phyloP scores from a whole-genome alignment of 2,888 invertebrate genomes.

The Atethmia centrago region DNA sequence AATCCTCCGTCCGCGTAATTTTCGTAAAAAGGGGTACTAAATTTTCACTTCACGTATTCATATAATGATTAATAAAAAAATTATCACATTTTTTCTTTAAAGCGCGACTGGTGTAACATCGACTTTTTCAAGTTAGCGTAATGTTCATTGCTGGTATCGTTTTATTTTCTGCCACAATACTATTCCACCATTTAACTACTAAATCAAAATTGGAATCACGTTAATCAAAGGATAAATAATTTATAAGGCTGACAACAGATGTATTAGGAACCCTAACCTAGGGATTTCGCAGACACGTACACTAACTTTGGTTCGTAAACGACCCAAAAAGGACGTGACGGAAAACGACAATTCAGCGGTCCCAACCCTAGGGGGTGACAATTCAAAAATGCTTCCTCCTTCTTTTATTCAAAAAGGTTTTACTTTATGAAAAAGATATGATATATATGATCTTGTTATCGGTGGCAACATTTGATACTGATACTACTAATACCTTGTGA shows the following conservation, averaged over 20 bases:
- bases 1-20: too few relatives aligned
- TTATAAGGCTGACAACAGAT: conserved; percentile 43
- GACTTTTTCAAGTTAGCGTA: too few relatives aligned
- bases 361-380: conserved; percentile 41
- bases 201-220: conserved; percentile 29
- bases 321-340: conserved; percentile 57
- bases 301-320: conserved; percentile 54
- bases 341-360: conserved; percentile 58
- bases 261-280: conserved; percentile 30
- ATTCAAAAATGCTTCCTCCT: conserved; percentile 55
- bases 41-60: too few relatives aligned
- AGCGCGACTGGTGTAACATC: too few relatives aligned
- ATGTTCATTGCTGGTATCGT: too few relatives aligned
- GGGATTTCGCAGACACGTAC: conserved; percentile 54
- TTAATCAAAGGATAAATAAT: conserved; percentile 40
- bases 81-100: too few relatives aligned
- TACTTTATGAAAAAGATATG: conserved; percentile 55
- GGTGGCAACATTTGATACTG: conserved; percentile 34
- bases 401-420: conserved; percentile 49
- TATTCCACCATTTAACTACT: conserved; percentile 17
- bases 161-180: conserved; percentile 17
- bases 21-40: too few relatives aligned
- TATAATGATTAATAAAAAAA: too few relatives aligned
- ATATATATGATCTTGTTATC: conserved; percentile 52
- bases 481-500: too few relatives aligned